A percentile compares a stretch with the other conserved stretches of the same genome.
Evolutionary conservation across 1,140 invertebrate genomes (phyloP).

Genomic region (Drosophila repletoides): DNA sequence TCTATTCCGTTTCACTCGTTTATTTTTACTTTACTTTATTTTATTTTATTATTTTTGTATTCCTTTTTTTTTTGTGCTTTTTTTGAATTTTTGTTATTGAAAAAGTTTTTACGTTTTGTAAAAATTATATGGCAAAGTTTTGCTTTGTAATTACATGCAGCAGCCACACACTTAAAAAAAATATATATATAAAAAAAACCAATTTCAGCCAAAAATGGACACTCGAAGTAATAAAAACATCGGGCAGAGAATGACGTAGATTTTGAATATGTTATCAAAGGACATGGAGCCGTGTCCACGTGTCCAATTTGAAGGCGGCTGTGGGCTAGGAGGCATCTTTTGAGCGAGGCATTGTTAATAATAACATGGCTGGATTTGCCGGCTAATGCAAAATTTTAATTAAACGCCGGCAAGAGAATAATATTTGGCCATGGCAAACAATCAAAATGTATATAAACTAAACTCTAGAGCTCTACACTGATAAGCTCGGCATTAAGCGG

Average conservation of each 20-base stretch:
- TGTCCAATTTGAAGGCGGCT: constrained; percentile 37
- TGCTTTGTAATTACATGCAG: constrained; percentile 77
- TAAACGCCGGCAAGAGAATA: constrained; percentile 34
- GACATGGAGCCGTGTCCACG: constrained; percentile 21
- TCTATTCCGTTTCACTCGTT: constrained; percentile 24
- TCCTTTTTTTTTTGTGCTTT: constrained; percentile 20
- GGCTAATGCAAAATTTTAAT: constrained; percentile 34
- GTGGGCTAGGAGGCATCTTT: constrained; percentile 2
- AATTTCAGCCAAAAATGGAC: neutral
- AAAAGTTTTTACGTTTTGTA: constrained; percentile 71
- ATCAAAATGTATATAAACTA: constrained; percentile 51
- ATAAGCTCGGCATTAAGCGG: constrained; percentile 63
- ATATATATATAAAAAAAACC: constrained; percentile 14
- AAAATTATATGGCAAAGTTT: constrained; percentile 73
- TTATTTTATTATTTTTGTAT: neutral
- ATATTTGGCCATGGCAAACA: constrained; percentile 58
- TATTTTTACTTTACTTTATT: constrained; percentile 6
- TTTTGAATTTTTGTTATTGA: constrained; percentile 72
- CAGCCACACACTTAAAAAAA: constrained; percentile 26
- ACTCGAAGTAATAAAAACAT: constrained; percentile 12
- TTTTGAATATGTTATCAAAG: constrained; percentile 7
- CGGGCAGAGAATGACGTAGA: neutral
- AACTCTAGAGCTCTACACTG: constrained; percentile 52
- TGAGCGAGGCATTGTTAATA: constrained; percentile 8
- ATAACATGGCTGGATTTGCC: neutral